Percentiles rank a stretch among this genome's conserved stretches.
phyloP scores from a whole-genome alignment of 1,140 invertebrate species.

The Anoplolepis gracilipes region DNA sequence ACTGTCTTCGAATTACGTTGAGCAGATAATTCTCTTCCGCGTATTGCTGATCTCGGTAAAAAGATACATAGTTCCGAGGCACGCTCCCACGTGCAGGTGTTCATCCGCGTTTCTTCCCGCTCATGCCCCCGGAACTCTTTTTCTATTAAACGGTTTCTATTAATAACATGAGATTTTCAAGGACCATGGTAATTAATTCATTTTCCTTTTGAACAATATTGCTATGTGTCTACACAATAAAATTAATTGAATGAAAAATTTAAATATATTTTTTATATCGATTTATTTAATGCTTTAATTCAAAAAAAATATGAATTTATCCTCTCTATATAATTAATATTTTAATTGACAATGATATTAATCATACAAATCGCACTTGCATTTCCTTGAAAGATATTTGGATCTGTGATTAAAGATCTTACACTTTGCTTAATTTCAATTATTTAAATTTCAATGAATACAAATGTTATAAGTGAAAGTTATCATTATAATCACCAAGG shows the following conservation, averaged over 20 bases:
- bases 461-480: background rate
- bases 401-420: background rate
- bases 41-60: conserved; percentile 49
- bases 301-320: too few species aligned
- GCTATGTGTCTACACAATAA: background rate
- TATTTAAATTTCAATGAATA: background rate
- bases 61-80: conserved; percentile 7
- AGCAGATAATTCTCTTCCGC: conserved; percentile 55
- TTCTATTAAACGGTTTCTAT: background rate
- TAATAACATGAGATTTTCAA: background rate
- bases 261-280: too few species aligned
- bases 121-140: conserved; percentile 5
- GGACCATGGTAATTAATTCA: background rate
- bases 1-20: conserved; percentile 62
- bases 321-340: too few species aligned
- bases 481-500: background rate
- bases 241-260: background rate
- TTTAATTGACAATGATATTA: too few species aligned
- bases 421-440: background rate
- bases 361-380: background rate
- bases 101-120: background rate
- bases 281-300: too few species aligned
- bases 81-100: conserved; percentile 60
- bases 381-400: background rate
- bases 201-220: background rate